A percentile compares a stretch with the other conserved stretches of the same genome.
Evolutionary conservation across 2,888 invertebrate species (phyloP).

Genomic region (Meliscaeva auricollis): DNA sequence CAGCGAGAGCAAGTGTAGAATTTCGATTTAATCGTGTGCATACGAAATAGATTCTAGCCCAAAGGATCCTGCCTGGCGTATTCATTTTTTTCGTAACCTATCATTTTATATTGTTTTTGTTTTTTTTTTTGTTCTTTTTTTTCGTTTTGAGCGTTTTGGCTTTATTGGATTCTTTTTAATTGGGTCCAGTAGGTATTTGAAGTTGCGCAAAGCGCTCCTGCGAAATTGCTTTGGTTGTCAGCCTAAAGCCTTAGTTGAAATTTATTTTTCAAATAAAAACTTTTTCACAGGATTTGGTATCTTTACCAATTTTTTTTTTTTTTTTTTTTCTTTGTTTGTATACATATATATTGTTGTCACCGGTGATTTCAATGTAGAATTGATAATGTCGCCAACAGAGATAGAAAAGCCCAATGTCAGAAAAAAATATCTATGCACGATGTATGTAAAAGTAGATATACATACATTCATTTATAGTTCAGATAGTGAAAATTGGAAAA

Average conservation of each 20-base stretch:
- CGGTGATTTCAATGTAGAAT: slow-evolving; percentile 48
- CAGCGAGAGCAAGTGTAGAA: slow-evolving; percentile 40
- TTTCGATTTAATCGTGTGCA: slow-evolving; percentile 50
- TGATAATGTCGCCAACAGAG: slow-evolving; percentile 53
- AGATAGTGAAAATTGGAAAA: slow-evolving; percentile 43
- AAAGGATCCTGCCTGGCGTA: slow-evolving; percentile 27
- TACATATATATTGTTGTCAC: slow-evolving; percentile 21
- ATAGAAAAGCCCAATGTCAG: slow-evolving; percentile 24
- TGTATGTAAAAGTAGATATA: not conserved
- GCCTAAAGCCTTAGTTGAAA: slow-evolving; percentile 53
- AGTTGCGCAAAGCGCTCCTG: slow-evolving; percentile 33
- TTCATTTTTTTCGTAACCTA: not conserved
- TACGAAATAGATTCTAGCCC: slow-evolving; percentile 28
- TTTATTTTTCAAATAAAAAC: slow-evolving; percentile 61
- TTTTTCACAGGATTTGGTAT: slow-evolving; percentile 35
- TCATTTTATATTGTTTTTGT: not conserved
- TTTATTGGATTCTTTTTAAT: slow-evolving; percentile 61
- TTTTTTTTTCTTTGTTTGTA: not conserved
- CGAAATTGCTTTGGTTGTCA: slow-evolving; percentile 56
- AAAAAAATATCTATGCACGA: not conserved
- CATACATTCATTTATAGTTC: not conserved
- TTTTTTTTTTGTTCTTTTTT: slow-evolving; percentile 6
- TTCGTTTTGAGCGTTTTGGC: not conserved
- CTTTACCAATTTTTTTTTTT: not conserved
- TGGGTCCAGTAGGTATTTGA: slow-evolving; percentile 43